Percentiles rank a stretch among this genome's conserved stretches.
phyloP scores from a whole-genome alignment of 2,797 vertebrate species.

The Macropodus opercularis region DNA sequence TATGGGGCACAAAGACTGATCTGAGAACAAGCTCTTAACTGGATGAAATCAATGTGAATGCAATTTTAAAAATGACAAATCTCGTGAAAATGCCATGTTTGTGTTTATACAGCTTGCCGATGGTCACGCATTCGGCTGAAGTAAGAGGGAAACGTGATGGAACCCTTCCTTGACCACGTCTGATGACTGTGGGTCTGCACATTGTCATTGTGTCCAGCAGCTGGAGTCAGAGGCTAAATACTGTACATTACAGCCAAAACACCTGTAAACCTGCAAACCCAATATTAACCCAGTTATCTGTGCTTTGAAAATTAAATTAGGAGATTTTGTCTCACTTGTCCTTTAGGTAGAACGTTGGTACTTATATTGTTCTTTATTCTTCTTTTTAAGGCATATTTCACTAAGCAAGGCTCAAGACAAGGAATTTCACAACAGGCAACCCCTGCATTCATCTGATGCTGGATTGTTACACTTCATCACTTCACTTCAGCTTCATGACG shows the following conservation, averaged over 20 bases:
- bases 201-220: slow-evolving; percentile 15
- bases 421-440: no score
- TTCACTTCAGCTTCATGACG: no score
- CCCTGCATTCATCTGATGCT: no score
- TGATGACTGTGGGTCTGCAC: neutral
- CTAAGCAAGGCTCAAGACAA: no score
- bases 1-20: neutral
- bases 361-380: no score
- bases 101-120: neutral
- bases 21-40: neutral
- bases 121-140: neutral
- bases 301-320: neutral
- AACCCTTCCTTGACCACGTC: neutral
- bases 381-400: no score
- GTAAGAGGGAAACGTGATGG: fast-evolving
- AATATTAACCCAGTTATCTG: slow-evolving; percentile 2
- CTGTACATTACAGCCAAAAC: neutral
- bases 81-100: neutral
- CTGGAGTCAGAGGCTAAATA: slow-evolving; percentile 31
- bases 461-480: no score
- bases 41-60: neutral
- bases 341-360: no score
- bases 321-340: no score
- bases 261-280: neutral
- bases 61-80: neutral